Conservation (phyloP, 2,113 vertebrate genomes). For the Syngnathoides biaculeatus region DNA sequence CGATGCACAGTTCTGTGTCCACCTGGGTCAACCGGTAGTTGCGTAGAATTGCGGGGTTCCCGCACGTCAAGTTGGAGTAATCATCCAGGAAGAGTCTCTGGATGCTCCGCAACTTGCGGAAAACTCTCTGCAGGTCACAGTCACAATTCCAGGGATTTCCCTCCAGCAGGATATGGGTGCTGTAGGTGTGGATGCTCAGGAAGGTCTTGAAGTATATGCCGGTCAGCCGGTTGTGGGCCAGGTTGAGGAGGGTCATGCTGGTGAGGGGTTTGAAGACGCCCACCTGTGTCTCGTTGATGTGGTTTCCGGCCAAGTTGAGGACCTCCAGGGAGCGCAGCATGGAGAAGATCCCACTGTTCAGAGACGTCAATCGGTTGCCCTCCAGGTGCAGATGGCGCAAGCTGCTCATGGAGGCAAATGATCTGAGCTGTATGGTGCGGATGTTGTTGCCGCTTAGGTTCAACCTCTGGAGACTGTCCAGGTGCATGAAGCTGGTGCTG, state of each 20-base stretch:
- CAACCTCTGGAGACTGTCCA: conserved; percentile 72
- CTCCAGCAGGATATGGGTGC: conserved; percentile 75
- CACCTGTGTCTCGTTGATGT: conserved; percentile 55
- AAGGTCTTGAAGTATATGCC: conserved; percentile 74
- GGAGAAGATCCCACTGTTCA: conserved; percentile 72
- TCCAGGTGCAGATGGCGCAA: conserved; percentile 72
- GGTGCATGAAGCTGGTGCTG: conserved; percentile 63
- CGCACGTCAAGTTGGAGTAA: conserved; percentile 73
- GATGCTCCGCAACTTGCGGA: conserved; percentile 74
- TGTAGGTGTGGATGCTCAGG: conserved; percentile 71
- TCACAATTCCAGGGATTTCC: conserved; percentile 79
- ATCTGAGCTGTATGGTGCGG: conserved; percentile 54
- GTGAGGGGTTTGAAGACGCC: conserved; percentile 69
- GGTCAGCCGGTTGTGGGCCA: conserved; percentile 68
- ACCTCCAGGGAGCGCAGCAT: conserved; percentile 77
- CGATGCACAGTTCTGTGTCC: conserved; percentile 73
- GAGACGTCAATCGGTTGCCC: conserved; percentile 60
- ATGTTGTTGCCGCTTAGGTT: conserved; percentile 73
- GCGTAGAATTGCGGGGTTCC: conserved; percentile 51
- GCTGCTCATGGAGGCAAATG: conserved; percentile 69
- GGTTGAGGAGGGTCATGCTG: conserved; percentile 70
- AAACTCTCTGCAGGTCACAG: conserved; percentile 80
- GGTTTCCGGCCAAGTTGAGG: conserved; percentile 72
- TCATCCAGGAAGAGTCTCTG: conserved; percentile 76
- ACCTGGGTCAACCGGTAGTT: conserved; percentile 61